Percentiles rank a stretch among this genome's conserved stretches.
phyloP scores from a whole-genome alignment of 2,113 vertebrate genomes.

The Centropus unirufus region DNA sequence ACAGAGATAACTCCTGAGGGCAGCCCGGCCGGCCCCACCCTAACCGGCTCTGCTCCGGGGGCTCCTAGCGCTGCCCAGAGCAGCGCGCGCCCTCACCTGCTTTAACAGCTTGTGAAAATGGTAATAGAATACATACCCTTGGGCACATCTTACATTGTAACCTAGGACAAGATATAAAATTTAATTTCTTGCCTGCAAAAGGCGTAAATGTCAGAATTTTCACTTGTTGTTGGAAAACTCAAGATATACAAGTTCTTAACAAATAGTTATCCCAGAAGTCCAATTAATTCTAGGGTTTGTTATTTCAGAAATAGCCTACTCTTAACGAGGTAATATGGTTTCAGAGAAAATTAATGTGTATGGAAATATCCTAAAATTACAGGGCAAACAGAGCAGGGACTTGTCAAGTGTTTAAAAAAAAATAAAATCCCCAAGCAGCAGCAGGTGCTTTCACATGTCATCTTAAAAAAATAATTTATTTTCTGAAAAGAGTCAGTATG shows the following conservation, averaged over 20 bases:
- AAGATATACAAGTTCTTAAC: not conserved
- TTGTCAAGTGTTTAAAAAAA: not conserved
- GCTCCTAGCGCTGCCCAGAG: too few relatives aligned
- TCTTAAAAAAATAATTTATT: not conserved
- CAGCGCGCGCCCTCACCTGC: too few relatives aligned
- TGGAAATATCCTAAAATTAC: not conserved
- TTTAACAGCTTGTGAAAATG: too few relatives aligned
- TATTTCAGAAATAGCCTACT: not conserved
- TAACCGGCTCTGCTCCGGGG: too few relatives aligned
- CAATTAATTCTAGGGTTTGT: not conserved
- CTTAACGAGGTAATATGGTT: not conserved
- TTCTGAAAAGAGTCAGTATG: not conserved
- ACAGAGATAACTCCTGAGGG: too few relatives aligned
- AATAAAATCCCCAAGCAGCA: not conserved
- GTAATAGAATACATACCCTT: too few relatives aligned
- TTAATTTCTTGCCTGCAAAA: not conserved
- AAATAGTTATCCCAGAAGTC: not conserved
- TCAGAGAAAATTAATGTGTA: not conserved
- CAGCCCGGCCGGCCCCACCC: too few relatives aligned
- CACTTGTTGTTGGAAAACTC: not conserved
- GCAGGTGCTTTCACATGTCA: not conserved
- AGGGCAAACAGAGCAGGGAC: not conserved
- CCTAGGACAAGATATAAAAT: not conserved
- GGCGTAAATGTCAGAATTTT: not conserved
- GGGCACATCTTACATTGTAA: too few relatives aligned